Base-by-base conservation (phyloP, 2,113 vertebrate species). In the Edolisoma coerulescens region DNA sequence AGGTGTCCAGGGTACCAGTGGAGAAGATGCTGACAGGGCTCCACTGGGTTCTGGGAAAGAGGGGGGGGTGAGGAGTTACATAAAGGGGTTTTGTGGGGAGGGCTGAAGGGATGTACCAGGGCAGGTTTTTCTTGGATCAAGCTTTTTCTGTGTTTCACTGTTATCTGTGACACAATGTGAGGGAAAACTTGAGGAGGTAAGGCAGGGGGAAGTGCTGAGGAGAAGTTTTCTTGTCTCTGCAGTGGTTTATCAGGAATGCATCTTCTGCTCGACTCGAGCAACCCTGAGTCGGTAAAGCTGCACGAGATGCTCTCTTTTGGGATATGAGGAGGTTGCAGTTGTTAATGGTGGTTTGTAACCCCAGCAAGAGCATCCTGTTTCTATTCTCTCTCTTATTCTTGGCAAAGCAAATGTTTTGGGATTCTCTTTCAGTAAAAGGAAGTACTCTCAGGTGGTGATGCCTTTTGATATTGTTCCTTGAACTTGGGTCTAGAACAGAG, bases 321-420 rank as follows among this genome's bases (percentile, higher is more conserved):
- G 60, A 70, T 53, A 20, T 1, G 44, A 78, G 33, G 42, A 92
- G 37, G n/a, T 42, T 89, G 61, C 27, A n/a, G 91, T 83, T 83
- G 59, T 53, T 91, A 76, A 82, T 30, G 75, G 50, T 49, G 52
- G 16, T 49, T 83, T 61, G 23, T 57, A 89, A 82, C 56, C 49
- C 37, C 80, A 82, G 69, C 49, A 92, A 89, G 83, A 84, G 44
- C 83, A 80, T 95, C 78, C 87, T 93, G 78, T 89, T 93, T 90
- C 94, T 94, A 30, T 59, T 92, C 47, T 80, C 60, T 83, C 90
- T 96, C 90, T 89, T 88, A 64, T 93, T 95, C 76, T 95, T 95
- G 95, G 94, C 93, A 95, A 60, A 84, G 52, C 68, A 78, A 75
- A 86, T 84, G 76, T 92, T 95, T 95, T 73, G 77, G 80, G 80